Evolutionary conservation across 92 coral and sea anemone species (phyloP).

Genomic region (Hydrozoanthus gracilis): DNA sequence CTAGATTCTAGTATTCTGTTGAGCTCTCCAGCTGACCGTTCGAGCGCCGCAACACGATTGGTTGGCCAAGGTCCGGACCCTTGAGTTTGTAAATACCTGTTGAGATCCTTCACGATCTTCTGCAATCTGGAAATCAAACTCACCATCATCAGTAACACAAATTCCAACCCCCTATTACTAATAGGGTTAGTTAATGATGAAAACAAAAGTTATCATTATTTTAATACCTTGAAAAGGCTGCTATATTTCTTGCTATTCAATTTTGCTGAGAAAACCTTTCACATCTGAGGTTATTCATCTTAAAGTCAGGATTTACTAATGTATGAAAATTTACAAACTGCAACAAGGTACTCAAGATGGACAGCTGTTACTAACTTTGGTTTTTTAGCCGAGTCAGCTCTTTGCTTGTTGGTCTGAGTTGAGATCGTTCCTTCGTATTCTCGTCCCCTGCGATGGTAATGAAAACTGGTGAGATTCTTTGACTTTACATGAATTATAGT

Average conservation of each 20-base stretch:
- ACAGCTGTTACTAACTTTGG: slow-evolving; percentile 64
- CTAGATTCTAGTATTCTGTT: slow-evolving; percentile 83
- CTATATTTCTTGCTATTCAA: too few relatives aligned
- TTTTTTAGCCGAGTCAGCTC: slow-evolving; percentile 89
- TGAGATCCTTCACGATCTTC: slow-evolving; percentile 89
- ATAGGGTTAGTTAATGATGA: neutral
- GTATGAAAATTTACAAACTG: too few relatives aligned
- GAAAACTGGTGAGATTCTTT: neutral
- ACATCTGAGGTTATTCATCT: too few relatives aligned
- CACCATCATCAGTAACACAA: neutral
- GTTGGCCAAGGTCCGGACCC: slow-evolving; percentile 98
- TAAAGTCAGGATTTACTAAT: too few relatives aligned
- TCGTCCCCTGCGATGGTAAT: slow-evolving; percentile 72
- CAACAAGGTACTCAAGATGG: neutral
- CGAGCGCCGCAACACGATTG: slow-evolving; percentile 85
- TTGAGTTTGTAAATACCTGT: slow-evolving; percentile 87
- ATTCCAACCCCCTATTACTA: neutral
- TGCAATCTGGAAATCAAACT: neutral
- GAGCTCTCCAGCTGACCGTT: slow-evolving; percentile 92
- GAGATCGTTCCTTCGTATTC: slow-evolving; percentile 92
- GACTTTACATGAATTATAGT: neutral
- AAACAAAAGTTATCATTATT: too few relatives aligned
- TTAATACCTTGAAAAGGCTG: too few relatives aligned
- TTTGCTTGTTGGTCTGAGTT: slow-evolving; percentile 63
- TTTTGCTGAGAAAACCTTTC: too few relatives aligned